phyloP scores from a whole-genome alignment of 1,140 invertebrate species.

The Apolygus lucorum region DNA sequence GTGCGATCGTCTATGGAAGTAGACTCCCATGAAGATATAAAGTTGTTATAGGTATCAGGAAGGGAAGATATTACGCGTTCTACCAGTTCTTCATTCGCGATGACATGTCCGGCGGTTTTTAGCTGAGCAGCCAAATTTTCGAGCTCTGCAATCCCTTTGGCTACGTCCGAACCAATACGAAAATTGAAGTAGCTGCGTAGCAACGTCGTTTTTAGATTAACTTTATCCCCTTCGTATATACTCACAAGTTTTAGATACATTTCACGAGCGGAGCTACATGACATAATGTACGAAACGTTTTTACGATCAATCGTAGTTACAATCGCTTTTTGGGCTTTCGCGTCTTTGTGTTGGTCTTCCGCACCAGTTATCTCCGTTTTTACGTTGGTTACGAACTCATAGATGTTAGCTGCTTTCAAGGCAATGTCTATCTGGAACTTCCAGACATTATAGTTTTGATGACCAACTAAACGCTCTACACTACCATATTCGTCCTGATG shows the following conservation, averaged over 20 bases:
- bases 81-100: background rate
- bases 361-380: background rate
- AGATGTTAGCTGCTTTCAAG: background rate
- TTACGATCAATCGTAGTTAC: background rate
- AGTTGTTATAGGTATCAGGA: background rate
- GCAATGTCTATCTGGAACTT: background rate
- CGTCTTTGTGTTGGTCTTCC: background rate
- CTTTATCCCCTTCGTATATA: background rate
- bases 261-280: background rate
- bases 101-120: background rate
- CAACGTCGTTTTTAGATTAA: background rate
- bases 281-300: background rate
- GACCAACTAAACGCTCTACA: background rate
- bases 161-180: background rate
- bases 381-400: background rate
- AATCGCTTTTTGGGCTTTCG: background rate
- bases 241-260: background rate
- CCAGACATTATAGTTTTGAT: background rate
- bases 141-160: background rate
- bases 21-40: background rate
- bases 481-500: background rate
- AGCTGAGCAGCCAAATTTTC: background rate
- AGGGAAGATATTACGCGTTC: background rate
- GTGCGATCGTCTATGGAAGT: background rate
- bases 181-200: background rate